Conservation (phyloP, 1,140 invertebrate species). For the Rhynchophorus ferrugineus region DNA sequence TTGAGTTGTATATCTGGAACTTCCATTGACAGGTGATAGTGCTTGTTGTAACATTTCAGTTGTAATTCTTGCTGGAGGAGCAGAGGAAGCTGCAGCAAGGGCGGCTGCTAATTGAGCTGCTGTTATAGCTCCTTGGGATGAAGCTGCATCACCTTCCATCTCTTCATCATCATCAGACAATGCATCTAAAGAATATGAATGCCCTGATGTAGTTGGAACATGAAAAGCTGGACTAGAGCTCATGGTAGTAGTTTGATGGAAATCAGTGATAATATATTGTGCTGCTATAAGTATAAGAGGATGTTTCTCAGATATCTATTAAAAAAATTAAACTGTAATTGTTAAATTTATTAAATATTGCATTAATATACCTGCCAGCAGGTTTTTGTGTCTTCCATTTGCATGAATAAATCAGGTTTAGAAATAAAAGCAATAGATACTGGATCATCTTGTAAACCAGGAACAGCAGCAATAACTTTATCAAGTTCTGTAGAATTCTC, state of each 20-base stretch:
- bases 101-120: slow-evolving; percentile 46
- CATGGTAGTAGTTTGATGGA: slow-evolving; percentile 43
- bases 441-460: slow-evolving; percentile 46
- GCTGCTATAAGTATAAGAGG: slow-evolving; percentile 47
- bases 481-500: slow-evolving; percentile 47
- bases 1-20: slow-evolving; percentile 45
- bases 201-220: slow-evolving; percentile 37
- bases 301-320: slow-evolving; percentile 45
- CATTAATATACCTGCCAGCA: slow-evolving; percentile 23
- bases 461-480: slow-evolving; percentile 48
- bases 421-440: slow-evolving; percentile 51
- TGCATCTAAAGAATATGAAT: slow-evolving; percentile 46
- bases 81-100: slow-evolving; percentile 39
- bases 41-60: slow-evolving; percentile 53
- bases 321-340: slow-evolving; percentile 26
- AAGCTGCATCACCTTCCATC: slow-evolving; percentile 45
- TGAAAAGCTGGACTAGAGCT: slow-evolving; percentile 24
- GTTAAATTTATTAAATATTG: no score
- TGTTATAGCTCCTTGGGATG: slow-evolving; percentile 39
- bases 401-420: slow-evolving; percentile 49
- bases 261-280: slow-evolving; percentile 45
- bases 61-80: slow-evolving; percentile 44
- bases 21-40: slow-evolving; percentile 38
- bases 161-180: slow-evolving; percentile 49
- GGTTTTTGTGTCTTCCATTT: slow-evolving; percentile 46